Base-by-base conservation (phyloP, 2,797 vertebrate genomes). In the Pseudocheirus occidentalis region DNA sequence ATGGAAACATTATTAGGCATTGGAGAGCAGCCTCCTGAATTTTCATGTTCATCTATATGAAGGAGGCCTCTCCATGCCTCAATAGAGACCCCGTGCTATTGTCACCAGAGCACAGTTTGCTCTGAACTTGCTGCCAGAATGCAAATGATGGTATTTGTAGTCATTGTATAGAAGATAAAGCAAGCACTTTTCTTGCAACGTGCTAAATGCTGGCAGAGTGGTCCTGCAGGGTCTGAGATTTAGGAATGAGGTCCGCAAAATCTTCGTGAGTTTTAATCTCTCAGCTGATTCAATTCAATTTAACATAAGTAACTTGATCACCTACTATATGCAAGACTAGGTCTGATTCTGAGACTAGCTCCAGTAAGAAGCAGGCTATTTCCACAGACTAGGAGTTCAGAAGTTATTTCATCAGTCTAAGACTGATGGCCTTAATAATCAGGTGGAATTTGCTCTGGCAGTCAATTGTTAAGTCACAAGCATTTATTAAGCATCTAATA, bases 131-230 rank as follows among this genome's bases (percentile, higher is more conserved):
- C 90, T 55, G 93, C 93, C 58, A 92, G 93, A 97, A 98, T 97
- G 94, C 92, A 97, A 97, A 97, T 97, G 90, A 52, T 55, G 28
- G 92, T 91, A 94, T 96, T 96, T 97, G 81, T 58, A 96, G 92
- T 31, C 91, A 94, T 95, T 95, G 52, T 95, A 55, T 97, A 97
- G 95, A 96, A 95, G 94, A 97, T 94, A 97, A 97, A 97, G 96
- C 73, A 92, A 92, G 81, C 96, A 96, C 95, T 95, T 18, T 90
- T 95, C 54, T 54, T 93, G 66, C 95, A 97, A 92, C 96, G 95
- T 95, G 92, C 57, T 94, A 92, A 73, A 96, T 95, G 91, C 53
- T 96, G 93, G 94, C 92, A 90, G 27, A 73, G 81, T 90, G n/a
- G 97, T 97, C 93, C 96, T 92, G 94, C 90, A 94, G 91, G 93